phyloP scores from a whole-genome alignment of 2,888 invertebrate species.

The Meta bourneti region DNA sequence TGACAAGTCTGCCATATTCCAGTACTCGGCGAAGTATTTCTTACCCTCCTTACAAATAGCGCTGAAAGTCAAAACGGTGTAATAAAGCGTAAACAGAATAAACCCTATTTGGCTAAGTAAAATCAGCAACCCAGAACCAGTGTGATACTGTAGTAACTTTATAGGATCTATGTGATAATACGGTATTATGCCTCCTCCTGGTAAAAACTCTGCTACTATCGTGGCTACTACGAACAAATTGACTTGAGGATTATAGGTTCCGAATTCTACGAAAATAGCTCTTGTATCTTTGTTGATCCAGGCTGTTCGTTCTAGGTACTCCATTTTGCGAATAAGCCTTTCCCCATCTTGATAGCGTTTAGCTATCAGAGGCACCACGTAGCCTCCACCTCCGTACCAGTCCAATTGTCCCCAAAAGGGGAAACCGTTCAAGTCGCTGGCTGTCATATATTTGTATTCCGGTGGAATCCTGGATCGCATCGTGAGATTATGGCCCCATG shows the following conservation, averaged over 20 bases:
- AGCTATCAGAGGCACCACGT: constrained; percentile 81
- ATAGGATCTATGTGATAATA: constrained; percentile 78
- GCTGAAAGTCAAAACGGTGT: constrained; percentile 80
- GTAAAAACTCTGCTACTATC: constrained; percentile 78
- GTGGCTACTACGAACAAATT: constrained; percentile 79
- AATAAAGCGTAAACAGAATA: constrained; percentile 81
- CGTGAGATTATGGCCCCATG: constrained; percentile 57
- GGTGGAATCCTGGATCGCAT: constrained; percentile 63
- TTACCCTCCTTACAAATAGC: constrained; percentile 79
- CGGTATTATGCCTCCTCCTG: constrained; percentile 78
- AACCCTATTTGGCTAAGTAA: constrained; percentile 81
- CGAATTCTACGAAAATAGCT: constrained; percentile 83
- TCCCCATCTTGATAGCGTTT: constrained; percentile 72
- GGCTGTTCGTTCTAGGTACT: constrained; percentile 79
- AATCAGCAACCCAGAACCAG: constrained; percentile 81
- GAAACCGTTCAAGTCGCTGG: constrained; percentile 80
- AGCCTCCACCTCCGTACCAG: constrained; percentile 82
- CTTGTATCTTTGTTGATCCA: constrained; percentile 82
- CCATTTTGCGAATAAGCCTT: constrained; percentile 61
- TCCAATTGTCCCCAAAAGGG: constrained; percentile 81
- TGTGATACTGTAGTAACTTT: constrained; percentile 80
- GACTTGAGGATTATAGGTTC: constrained; percentile 81
- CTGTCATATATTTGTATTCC: constrained; percentile 79
- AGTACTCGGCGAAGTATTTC: constrained; percentile 81
- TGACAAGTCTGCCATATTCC: constrained; percentile 81